phyloP scores from a whole-genome alignment of 2,113 vertebrate species.

The Poecilia latipinna region DNA sequence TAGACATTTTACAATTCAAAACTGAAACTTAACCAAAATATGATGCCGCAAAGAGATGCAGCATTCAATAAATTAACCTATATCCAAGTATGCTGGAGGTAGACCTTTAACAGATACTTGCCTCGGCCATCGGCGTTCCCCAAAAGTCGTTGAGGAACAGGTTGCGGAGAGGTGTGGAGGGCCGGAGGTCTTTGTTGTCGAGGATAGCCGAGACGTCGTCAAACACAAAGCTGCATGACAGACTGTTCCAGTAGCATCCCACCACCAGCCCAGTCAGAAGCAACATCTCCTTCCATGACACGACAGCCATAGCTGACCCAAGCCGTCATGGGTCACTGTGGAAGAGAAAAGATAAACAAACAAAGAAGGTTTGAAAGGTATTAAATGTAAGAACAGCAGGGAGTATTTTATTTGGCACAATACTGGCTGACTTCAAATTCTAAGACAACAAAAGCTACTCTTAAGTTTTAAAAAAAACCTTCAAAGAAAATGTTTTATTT shows the following conservation, averaged over 20 bases:
- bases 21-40: background rate
- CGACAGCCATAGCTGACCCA: constrained; percentile 86
- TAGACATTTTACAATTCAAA: background rate
- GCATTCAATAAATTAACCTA: background rate
- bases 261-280: constrained; percentile 89
- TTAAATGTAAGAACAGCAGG: background rate
- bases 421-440: too few relatives aligned
- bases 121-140: constrained; percentile 99
- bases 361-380: background rate
- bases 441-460: too few relatives aligned
- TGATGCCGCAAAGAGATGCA: background rate
- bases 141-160: constrained; percentile 98
- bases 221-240: constrained; percentile 96
- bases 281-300: constrained; percentile 89
- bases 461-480: too few relatives aligned
- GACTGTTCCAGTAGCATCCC: constrained; percentile 97
- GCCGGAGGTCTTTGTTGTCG: constrained; percentile 97
- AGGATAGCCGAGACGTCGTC: constrained; percentile 98
- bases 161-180: constrained; percentile 90
- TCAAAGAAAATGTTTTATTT: too few relatives aligned
- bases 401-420: background rate
- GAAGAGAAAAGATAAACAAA: background rate
- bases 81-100: background rate
- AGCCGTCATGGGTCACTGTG: constrained; percentile 78
- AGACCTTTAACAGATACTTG: constrained; percentile 35